Evolutionary conservation across 2,113 vertebrate genomes (phyloP), one percentile per base, ranked within the genome.

Genomic region (Empidonax traillii): DNA sequence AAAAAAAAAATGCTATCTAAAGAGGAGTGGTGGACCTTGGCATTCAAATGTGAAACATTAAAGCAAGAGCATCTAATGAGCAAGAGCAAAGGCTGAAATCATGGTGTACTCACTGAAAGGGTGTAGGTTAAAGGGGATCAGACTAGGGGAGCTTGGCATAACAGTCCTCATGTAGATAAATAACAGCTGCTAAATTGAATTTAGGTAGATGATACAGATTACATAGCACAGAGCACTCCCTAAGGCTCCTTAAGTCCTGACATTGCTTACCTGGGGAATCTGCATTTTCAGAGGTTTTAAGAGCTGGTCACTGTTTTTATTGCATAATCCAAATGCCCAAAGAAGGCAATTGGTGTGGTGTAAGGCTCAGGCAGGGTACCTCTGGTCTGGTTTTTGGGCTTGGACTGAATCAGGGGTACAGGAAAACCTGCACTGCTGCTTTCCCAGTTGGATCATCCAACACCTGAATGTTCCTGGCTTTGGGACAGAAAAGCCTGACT

Each of bases 391-490:
- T 12, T 82, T 87, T 87, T 18, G 51, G 44, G 72, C 52, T 11
- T 2, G 9, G 21, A 12, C 28, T 62, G 77, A 66, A 27, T 18
- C 3, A 1, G 4, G 37, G 7, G 3, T 37, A 71, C 12, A 63
- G 39, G 18, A 67, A 85, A 69, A 56, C 9, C 46, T 86, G 35
- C 30, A 9, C 8, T 59, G 25, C 35, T 52, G 30, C 39, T 73
- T 44, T 66, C 31, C 37, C 51, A 53, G 0, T 3, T 39, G 47
- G 15, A 37, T 52, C 1, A 0, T 65, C 25, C 15, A 68, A 28
- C 3, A 27, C 0, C 0, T 10, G 7, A 27, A 7, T 21, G 13
- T 19, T 92, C 28, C 35, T 18, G 49, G n/a, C 30, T 28, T 14
- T 35, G 16, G 49, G 35, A 52, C 14, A 1, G 14, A 85, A 73